These are phyloP conservation scores for Tringa solitaria DNA, from an alignment of 2,113 vertebrate species.

Conservation along the genomic window DNA sequence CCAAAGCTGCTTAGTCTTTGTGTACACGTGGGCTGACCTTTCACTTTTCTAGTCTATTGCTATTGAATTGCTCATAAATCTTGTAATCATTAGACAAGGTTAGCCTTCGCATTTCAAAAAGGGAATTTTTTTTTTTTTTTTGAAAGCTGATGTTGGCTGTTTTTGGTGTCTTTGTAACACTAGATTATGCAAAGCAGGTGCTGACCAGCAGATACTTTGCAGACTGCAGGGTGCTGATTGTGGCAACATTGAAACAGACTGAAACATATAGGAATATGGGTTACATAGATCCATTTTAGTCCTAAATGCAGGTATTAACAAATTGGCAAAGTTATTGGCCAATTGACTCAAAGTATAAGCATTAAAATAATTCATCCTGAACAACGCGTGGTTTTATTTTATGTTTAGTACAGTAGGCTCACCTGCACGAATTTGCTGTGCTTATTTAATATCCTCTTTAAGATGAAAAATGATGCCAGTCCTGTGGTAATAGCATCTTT, in stretches of 20 bases:
- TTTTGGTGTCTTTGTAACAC: background rate
- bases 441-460: constrained; percentile 77
- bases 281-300: constrained; percentile 38
- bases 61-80: constrained; percentile 47
- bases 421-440: constrained; percentile 71
- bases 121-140: background rate
- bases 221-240: background rate
- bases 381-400: constrained; percentile 70
- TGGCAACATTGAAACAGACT: background rate
- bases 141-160: background rate
- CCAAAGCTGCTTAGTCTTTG: constrained; percentile 19
- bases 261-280: background rate
- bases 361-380: constrained; percentile 75
- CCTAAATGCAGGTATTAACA: constrained; percentile 56
- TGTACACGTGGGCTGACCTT: background rate
- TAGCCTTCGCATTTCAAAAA: constrained; percentile 11
- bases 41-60: constrained; percentile 24
- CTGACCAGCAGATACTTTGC: constrained; percentile 29
- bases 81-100: constrained; percentile 14
- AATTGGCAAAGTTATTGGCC: constrained; percentile 67
- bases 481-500: constrained; percentile 69
- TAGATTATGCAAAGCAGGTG: constrained; percentile 42
- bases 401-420: constrained; percentile 59
- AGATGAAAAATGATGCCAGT: constrained; percentile 73
- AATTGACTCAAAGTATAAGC: constrained; percentile 69